Conservation (phyloP, 2,888 invertebrate species). For the Leistus spinibarbis region DNA sequence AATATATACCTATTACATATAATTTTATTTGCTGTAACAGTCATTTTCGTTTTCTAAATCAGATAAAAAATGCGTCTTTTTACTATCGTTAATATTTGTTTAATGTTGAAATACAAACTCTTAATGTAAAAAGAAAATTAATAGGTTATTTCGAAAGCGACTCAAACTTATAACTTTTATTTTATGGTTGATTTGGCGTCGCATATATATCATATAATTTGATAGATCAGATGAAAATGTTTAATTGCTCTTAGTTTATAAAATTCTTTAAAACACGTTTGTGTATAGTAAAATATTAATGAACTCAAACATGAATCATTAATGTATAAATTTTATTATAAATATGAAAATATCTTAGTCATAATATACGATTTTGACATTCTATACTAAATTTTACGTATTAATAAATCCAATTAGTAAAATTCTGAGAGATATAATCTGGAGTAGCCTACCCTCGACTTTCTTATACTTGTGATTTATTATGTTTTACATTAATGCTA, state of each 20-base stretch:
- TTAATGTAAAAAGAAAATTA: not conserved
- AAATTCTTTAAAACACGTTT: not conserved
- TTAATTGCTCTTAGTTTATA: not conserved
- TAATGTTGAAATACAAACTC: not conserved
- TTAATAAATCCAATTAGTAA: not conserved
- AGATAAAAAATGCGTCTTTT: not conserved
- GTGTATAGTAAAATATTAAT: too few relatives aligned
- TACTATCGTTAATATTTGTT: not conserved
- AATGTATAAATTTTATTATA: not conserved
- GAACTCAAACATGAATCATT: not conserved
- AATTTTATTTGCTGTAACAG: too few relatives aligned
- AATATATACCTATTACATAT: too few relatives aligned
- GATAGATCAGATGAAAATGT: not conserved
- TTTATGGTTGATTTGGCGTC: not conserved
- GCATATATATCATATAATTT: not conserved
- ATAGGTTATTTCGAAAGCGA: not conserved
- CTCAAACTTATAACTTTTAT: not conserved
- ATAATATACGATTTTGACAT: not conserved
- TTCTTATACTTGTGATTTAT: too few relatives aligned
- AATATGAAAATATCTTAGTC: not conserved
- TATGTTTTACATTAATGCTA: too few relatives aligned
- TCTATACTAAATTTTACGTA: not conserved
- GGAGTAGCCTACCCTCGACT: too few relatives aligned
- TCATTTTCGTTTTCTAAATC: not conserved
- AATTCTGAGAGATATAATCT: not conserved